Conservation (phyloP, 2,797 vertebrate species). For the Pangasius macronema region DNA sequence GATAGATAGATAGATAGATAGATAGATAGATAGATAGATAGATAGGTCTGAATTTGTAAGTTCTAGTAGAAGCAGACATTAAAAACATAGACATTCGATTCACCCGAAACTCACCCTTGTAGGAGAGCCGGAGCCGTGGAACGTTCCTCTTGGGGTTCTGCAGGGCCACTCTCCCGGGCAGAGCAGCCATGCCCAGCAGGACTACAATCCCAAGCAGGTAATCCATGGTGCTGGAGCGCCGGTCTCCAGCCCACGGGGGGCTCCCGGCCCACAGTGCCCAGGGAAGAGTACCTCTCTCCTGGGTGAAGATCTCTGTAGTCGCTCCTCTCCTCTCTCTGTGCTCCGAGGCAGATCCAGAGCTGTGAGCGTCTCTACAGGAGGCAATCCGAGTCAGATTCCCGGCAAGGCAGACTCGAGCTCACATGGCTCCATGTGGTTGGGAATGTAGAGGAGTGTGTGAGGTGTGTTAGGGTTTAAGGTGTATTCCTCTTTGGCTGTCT, state of each 20-base stretch:
- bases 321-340: constrained; percentile 44
- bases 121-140: constrained; percentile 92
- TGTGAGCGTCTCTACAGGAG: constrained; percentile 44
- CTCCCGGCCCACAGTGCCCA: constrained; percentile 68
- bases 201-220: constrained; percentile 87
- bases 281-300: constrained; percentile 63
- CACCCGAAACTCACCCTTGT: constrained; percentile 84
- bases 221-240: constrained; percentile 89
- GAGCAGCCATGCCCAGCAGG: constrained; percentile 84
- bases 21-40: constrained; percentile 57
- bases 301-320: constrained; percentile 59
- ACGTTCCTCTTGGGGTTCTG: constrained; percentile 86
- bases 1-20: constrained; percentile 52
- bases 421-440: constrained; percentile 75
- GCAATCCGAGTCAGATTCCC: constrained; percentile 49
- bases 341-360: constrained; percentile 55
- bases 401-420: constrained; percentile 61
- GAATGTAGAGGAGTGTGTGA: constrained; percentile 6
- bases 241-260: constrained; percentile 74
- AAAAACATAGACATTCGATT: neutral
- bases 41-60: neutral
- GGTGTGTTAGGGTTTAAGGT: constrained; percentile 45
- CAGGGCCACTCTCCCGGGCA: constrained; percentile 77
- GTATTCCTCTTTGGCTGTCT: constrained; percentile 51
- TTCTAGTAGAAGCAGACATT: neutral